Percentiles rank a stretch among this genome's conserved stretches.
These are phyloP conservation scores for Phenacoccus solenopsis DNA, from an alignment of 1,140 invertebrate genomes.

Conservation along the genomic window DNA sequence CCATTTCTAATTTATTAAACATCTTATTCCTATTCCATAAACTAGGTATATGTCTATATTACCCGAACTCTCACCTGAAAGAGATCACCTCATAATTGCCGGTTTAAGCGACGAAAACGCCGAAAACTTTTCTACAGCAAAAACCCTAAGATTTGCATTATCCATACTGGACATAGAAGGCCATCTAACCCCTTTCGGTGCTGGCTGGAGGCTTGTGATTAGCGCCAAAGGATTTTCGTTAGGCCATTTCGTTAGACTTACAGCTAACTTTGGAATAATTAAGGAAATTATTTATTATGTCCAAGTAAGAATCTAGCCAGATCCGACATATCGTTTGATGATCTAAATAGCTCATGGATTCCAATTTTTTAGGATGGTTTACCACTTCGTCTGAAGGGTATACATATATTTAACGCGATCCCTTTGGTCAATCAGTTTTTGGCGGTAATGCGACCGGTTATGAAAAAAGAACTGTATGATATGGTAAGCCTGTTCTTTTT, in stretches of 20 bases:
- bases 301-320: background rate
- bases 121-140: background rate
- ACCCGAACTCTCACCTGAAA: background rate
- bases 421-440: conserved; percentile 25
- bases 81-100: background rate
- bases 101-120: background rate
- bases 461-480: conserved; percentile 24
- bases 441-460: conserved; percentile 23
- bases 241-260: background rate
- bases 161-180: background rate
- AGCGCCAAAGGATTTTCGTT: conserved; percentile 5
- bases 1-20: too few relatives aligned
- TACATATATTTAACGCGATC: conserved; percentile 23
- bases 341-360: too few relatives aligned
- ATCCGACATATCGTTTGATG: too few relatives aligned
- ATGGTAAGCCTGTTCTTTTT: conserved; percentile 22
- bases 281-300: background rate
- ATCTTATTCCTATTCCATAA: too few relatives aligned
- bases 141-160: background rate
- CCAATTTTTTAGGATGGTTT: conserved; percentile 22
- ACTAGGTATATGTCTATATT: too few relatives aligned
- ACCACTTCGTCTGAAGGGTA: conserved; percentile 24
- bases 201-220: background rate
- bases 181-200: background rate
- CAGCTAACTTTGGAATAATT: background rate